Percentiles rank a stretch among this genome's conserved stretches.
phyloP scores from a whole-genome alignment of 2,113 vertebrate species.

The Chiloscyllium plagiosum region DNA sequence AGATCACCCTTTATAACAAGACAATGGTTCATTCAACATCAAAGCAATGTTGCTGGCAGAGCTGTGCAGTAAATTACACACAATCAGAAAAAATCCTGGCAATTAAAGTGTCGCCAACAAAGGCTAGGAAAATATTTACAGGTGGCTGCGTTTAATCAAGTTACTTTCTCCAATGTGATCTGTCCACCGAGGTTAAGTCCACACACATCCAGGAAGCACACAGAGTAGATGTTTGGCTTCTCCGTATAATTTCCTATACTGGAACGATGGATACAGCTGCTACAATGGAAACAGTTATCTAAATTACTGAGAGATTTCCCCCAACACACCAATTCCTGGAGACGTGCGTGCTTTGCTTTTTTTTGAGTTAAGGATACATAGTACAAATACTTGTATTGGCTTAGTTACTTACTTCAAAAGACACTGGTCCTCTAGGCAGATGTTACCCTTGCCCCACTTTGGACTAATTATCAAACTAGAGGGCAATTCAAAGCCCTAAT shows the following conservation, averaged over 20 bases:
- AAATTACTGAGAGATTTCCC: not conserved
- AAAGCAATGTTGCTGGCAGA: slow-evolving; percentile 1
- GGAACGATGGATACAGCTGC: slow-evolving; percentile 17
- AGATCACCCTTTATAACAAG: not conserved
- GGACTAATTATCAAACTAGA: not conserved
- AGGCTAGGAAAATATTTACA: not conserved
- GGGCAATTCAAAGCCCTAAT: not conserved
- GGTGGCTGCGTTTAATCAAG: not conserved
- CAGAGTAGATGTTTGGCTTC: slow-evolving; percentile 1
- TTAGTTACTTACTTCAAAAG: not conserved
- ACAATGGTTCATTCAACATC: not conserved
- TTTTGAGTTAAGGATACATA: not conserved
- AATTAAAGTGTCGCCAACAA: too few relatives aligned
- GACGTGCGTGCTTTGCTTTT: not conserved
- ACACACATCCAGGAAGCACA: not conserved
- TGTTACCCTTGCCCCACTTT: not conserved
- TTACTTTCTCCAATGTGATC: not conserved
- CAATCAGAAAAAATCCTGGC: not conserved
- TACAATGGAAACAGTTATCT: slow-evolving; percentile 7
- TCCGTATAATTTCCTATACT: not conserved
- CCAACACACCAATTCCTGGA: not conserved
- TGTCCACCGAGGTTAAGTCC: not conserved
- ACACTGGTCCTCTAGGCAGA: not conserved
- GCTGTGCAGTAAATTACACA: not conserved
- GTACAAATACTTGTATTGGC: not conserved